Percentiles rank a stretch among this genome's conserved stretches.
These are phyloP conservation scores for Prosopocoilus inquinatus DNA, from an alignment of 2,888 invertebrate species.

Conservation along the genomic window DNA sequence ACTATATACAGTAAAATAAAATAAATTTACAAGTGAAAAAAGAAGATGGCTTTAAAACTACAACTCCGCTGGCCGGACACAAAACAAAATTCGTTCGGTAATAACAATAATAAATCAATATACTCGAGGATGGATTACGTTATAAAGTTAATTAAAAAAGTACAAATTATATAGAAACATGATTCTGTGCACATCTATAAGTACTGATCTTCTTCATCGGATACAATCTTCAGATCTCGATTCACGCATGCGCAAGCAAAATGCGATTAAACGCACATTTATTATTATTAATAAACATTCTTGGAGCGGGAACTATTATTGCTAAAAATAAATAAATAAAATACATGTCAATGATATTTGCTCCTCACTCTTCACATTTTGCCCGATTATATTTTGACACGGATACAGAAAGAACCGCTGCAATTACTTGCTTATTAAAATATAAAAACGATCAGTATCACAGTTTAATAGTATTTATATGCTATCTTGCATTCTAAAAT, in stretches of 20 bases:
- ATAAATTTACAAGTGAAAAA: constrained; percentile 34
- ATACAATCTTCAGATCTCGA: too few relatives aligned
- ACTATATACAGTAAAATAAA: constrained; percentile 49
- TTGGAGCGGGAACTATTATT: too few relatives aligned
- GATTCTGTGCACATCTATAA: background rate
- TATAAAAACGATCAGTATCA: background rate
- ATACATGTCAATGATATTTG: too few relatives aligned
- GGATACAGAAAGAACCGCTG: background rate
- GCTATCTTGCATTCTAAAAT: background rate
- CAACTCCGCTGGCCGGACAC: background rate
- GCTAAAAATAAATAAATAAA: too few relatives aligned
- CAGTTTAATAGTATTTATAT: constrained; percentile 4
- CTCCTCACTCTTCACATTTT: too few relatives aligned
- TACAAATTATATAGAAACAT: background rate
- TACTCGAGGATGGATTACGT: background rate
- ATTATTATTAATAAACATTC: too few relatives aligned
- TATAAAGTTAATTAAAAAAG: constrained; percentile 5
- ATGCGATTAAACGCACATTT: too few relatives aligned
- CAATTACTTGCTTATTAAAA: constrained; percentile 2
- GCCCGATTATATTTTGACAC: too few relatives aligned
- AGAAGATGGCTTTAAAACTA: background rate
- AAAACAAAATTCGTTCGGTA: background rate
- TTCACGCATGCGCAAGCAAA: too few relatives aligned
- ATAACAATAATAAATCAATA: background rate
- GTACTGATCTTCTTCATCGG: background rate